These are phyloP conservation scores for Ctena decussata DNA, from an alignment of 2,888 invertebrate species.

Conservation along the genomic window DNA sequence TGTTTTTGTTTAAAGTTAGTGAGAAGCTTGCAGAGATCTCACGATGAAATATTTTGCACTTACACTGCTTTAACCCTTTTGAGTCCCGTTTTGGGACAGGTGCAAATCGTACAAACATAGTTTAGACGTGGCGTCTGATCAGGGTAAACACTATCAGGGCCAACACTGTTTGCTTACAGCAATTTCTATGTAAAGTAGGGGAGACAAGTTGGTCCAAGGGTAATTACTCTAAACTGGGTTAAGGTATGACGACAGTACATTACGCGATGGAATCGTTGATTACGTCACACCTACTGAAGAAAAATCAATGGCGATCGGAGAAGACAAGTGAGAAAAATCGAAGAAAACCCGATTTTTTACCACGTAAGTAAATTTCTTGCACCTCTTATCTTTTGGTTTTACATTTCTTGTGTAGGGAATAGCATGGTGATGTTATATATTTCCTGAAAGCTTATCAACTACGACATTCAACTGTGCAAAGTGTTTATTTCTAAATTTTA, in stretches of 20 bases:
- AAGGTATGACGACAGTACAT: neutral
- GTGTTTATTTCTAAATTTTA: neutral
- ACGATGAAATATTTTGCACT: too few species aligned
- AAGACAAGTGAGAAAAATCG: neutral
- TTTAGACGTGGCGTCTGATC: too few species aligned
- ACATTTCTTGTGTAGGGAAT: neutral
- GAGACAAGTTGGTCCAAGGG: neutral
- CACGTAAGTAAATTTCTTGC: conserved; percentile 4
- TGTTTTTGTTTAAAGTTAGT: too few species aligned
- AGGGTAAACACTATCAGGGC: too few species aligned
- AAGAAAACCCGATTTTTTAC: neutral
- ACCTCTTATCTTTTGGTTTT: neutral
- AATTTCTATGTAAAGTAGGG: neutral
- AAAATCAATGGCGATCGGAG: neutral
- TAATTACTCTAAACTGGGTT: neutral
- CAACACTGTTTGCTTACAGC: neutral
- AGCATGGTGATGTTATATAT: neutral
- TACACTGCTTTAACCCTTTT: too few species aligned
- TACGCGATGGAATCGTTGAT: neutral
- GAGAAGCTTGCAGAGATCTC: too few species aligned
- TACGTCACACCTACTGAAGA: neutral
- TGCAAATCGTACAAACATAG: too few species aligned
- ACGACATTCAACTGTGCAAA: neutral
- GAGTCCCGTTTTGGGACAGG: too few species aligned
- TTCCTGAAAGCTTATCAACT: neutral